A percentile compares a stretch with the other conserved stretches of the same genome.
These are phyloP conservation scores for Prinia subflava DNA, from an alignment of 2,113 vertebrate species.

Conservation along the genomic window DNA sequence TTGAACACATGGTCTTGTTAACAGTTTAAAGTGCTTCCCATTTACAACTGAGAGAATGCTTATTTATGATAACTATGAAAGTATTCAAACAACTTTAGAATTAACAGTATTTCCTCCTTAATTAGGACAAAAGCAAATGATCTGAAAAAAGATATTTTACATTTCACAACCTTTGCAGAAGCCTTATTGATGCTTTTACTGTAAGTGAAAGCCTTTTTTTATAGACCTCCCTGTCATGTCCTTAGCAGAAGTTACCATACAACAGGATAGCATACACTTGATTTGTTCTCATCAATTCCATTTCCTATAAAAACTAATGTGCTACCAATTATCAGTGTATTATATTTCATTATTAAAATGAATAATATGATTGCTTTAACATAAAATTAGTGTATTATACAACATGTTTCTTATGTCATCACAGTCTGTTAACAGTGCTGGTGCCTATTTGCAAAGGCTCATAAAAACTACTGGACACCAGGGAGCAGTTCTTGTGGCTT, in stretches of 20 bases:
- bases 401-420: background rate
- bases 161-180: background rate
- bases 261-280: background rate
- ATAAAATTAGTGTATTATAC: background rate
- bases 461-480: background rate
- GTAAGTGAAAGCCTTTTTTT: background rate
- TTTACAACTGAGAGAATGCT: background rate
- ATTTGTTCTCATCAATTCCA: background rate
- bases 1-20: background rate
- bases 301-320: background rate
- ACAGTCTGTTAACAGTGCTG: background rate
- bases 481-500: conserved; percentile 3
- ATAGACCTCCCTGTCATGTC: background rate
- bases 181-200: background rate
- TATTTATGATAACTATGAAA: background rate
- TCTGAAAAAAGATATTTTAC: background rate
- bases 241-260: background rate
- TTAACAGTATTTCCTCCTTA: background rate
- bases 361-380: background rate
- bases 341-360: conserved; percentile 38
- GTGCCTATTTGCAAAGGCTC: background rate
- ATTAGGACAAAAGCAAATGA: background rate
- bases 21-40: background rate
- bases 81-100: background rate
- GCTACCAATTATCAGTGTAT: background rate